Base-by-base conservation (phyloP, 2,888 invertebrate genomes). In the Coleophora flavipennella region DNA sequence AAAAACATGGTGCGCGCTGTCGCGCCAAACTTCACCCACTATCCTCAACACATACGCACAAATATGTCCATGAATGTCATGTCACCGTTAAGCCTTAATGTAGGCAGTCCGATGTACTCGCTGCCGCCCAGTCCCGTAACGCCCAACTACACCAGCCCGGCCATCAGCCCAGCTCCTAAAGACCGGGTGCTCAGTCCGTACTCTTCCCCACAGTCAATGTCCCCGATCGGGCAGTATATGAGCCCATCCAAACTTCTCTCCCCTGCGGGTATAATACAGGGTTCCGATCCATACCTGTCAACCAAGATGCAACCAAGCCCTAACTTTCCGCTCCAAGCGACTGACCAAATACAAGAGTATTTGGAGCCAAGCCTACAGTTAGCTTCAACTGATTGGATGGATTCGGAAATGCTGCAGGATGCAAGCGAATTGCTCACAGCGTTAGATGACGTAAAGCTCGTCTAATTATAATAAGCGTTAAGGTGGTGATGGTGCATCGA, bases 271-370 rank as follows among this genome's bases (percentile, higher is more conserved):
- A 54, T 69, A 8, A 54, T 81, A 27, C 68, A 79, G 34, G 69
- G 72, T 7, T 67, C 67, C 47, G 84, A 84, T 42, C 83, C 84
- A 0, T 84, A 80, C 48, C 48, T 84, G 33, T 65, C 66, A 2
- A 76, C 66, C 38, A 81, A 78, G 49, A 79, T 80, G 78, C 80
- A 78, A 45, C 50, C 68, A 1, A 83, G 83, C 45, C 83, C 83
- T 1, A 59, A 56, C 3, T 72, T 67, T 45, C 45, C 62, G 6
- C 71, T 72, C 31, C 53, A 64, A 0, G 52, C 58, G 8, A 76
- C 77, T n/a, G 50, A 76, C 27, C 55, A 76, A 8, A 20, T 20
- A 20, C 20, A 20, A 20, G 20, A 20, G 6, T 20, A 20, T 20
- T 49, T 80, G 27, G 78, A 77, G 28, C 47, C 69, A 2, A 71